These are phyloP conservation scores for Lepidurus apus DNA, from an alignment of 1,140 invertebrate genomes.

Conservation along the genomic window DNA sequence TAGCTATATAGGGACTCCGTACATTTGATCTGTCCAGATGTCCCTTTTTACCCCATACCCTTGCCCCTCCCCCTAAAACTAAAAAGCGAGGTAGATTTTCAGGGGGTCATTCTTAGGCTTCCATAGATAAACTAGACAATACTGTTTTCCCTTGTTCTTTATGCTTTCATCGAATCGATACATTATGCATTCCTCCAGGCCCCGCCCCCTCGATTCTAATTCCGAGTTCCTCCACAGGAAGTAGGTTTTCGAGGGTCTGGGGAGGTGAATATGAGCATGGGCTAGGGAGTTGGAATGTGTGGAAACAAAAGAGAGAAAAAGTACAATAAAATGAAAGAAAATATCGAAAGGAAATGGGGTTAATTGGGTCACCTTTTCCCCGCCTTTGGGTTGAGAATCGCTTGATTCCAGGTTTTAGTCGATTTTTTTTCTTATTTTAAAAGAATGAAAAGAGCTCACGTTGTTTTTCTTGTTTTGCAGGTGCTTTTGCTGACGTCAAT, in stretches of 20 bases:
- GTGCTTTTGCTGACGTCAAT: conserved; percentile 10
- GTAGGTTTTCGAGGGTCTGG: neutral
- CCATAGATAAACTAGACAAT: neutral
- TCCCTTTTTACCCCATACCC: neutral
- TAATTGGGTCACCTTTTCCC: neutral
- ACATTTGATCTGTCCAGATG: neutral
- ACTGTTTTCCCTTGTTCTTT: neutral
- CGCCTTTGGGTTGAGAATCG: neutral
- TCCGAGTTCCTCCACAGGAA: neutral
- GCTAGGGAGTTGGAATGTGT: neutral
- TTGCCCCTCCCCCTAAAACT: neutral
- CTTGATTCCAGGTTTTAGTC: neutral
- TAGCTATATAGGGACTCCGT: neutral
- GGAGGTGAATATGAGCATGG: neutral
- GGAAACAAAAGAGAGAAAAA: neutral
- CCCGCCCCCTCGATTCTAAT: neutral
- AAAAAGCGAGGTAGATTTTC: neutral
- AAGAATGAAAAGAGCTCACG: neutral
- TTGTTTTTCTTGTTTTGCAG: conserved; percentile 14
- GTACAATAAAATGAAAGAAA: no score
- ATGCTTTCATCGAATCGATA: neutral
- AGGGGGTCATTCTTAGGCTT: neutral
- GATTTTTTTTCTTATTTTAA: neutral
- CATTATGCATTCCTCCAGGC: neutral
- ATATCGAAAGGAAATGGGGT: neutral